These are phyloP conservation scores for Drosophila rellima DNA, from an alignment of 2,888 invertebrate species.

Conservation along the genomic window DNA sequence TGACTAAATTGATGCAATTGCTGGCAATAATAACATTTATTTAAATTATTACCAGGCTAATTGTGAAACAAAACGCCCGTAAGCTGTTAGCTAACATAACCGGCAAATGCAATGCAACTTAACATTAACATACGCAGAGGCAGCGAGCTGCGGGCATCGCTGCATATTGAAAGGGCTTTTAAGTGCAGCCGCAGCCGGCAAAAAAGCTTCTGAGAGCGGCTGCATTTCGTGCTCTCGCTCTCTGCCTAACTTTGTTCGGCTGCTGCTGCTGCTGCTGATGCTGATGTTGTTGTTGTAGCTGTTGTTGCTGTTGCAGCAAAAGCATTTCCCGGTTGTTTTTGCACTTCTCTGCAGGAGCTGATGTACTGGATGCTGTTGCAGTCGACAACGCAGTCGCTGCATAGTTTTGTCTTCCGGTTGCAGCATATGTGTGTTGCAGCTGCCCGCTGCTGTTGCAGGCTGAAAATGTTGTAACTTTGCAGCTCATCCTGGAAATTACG, in stretches of 20 bases:
- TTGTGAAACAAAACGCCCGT: conserved; percentile 28
- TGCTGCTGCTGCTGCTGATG: conserved; percentile 1
- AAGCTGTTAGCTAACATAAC: conserved; percentile 43
- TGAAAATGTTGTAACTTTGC: conserved; percentile 80
- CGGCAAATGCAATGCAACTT: conserved; percentile 25
- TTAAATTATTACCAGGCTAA: conserved; percentile 26
- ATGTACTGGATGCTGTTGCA: conserved; percentile 63
- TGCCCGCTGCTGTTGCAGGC: conserved; percentile 45
- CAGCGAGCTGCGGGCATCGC: conserved; percentile 12
- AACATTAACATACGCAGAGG: conserved; percentile 7
- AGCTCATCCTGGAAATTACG: conserved; percentile 81
- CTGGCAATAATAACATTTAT: conserved; percentile 16
- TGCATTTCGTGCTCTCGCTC: conserved; percentile 13
- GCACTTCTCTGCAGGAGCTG: conserved; percentile 59
- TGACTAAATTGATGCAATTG: conserved; percentile 13
- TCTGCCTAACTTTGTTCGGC: conserved; percentile 11
- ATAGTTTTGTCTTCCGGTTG: conserved; percentile 61
- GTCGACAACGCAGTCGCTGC: conserved; percentile 46
- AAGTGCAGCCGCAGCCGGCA: conserved; percentile 39
- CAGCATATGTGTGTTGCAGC: conserved; percentile 65
- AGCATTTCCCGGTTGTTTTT: conserved; percentile 49
- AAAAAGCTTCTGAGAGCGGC: conserved; percentile 43
- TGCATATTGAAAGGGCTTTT: conserved; percentile 39
- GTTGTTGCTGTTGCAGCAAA: conserved; percentile 32
- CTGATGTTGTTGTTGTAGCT: conserved; percentile 16